A percentile compares a stretch with the other conserved stretches of the same genome.
Evolutionary conservation across 2,113 vertebrate genomes (phyloP).

Genomic region (Hemiprocne comata): DNA sequence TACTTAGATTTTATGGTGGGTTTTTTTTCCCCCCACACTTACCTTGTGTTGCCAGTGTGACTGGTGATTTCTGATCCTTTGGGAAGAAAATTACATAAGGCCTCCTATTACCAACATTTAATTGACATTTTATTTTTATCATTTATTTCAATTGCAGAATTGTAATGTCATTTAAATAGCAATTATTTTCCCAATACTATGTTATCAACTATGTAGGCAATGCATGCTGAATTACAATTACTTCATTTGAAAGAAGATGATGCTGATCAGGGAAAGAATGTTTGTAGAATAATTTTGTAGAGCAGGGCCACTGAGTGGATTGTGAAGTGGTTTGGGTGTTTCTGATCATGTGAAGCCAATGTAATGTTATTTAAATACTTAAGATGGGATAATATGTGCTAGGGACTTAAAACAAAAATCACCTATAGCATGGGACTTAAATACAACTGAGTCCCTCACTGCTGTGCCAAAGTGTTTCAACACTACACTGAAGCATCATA

Average conservation of each 20-base stretch:
- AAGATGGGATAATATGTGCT: background rate
- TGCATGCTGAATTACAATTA: background rate
- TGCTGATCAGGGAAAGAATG: background rate
- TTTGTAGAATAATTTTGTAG: background rate
- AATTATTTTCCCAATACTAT: background rate
- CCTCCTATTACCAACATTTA: background rate
- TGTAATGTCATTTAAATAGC: background rate
- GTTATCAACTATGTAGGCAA: background rate
- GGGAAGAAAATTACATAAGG: background rate
- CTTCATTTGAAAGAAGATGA: background rate
- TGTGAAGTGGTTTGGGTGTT: background rate
- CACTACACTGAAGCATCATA: background rate
- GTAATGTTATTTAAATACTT: background rate
- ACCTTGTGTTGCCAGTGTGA: background rate
- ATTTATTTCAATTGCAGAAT: conserved; percentile 22
- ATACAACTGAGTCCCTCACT: background rate
- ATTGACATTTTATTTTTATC: background rate
- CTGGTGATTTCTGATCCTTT: background rate
- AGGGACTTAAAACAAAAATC: background rate
- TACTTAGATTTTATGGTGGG: background rate
- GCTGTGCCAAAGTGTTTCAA: background rate
- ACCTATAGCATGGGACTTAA: background rate
- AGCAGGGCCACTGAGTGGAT: background rate
- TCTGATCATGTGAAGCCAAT: background rate
- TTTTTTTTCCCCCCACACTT: background rate